phyloP scores from a whole-genome alignment of 1,140 invertebrate genomes.

The Eubasilissa regina region DNA sequence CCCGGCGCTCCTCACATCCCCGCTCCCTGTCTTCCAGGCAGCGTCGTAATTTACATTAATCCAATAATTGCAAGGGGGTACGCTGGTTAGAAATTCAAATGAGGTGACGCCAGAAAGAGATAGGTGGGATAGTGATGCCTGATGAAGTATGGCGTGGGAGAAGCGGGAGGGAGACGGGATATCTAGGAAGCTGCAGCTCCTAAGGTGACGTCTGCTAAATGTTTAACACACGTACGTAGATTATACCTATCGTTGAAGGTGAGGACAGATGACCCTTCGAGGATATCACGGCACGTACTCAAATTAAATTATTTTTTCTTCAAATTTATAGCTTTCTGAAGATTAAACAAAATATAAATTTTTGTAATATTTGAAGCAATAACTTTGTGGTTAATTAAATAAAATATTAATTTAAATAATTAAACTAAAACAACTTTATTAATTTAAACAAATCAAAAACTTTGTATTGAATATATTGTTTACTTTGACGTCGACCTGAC shows the following conservation, averaged over 20 bases:
- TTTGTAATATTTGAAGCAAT: too few species aligned
- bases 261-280: slow-evolving; percentile 27
- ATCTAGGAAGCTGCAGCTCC: slow-evolving; percentile 26
- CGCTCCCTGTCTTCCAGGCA: slow-evolving; percentile 66
- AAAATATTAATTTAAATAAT: too few species aligned
- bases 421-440: too few species aligned
- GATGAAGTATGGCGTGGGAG: slow-evolving; percentile 29
- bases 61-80: slow-evolving; percentile 93
- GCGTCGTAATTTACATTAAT: slow-evolving; percentile 94
- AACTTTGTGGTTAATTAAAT: too few species aligned
- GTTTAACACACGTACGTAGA: slow-evolving; percentile 40
- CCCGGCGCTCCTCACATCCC: neutral
- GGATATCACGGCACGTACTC: neutral
- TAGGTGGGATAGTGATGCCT: slow-evolving; percentile 37
- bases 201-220: slow-evolving; percentile 44
- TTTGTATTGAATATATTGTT: too few species aligned
- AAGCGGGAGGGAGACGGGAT: slow-evolving; percentile 4
- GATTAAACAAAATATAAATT: too few species aligned
- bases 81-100: slow-evolving; percentile 94
- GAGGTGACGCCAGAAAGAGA: slow-evolving; percentile 78
- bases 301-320: too few species aligned
- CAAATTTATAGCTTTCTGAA: too few species aligned
- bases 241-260: neutral
- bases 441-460: too few species aligned
- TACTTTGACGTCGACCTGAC: too few species aligned